These are phyloP conservation scores for Caerostris extrusa DNA, from an alignment of 1,140 invertebrate genomes.

Conservation along the genomic window DNA sequence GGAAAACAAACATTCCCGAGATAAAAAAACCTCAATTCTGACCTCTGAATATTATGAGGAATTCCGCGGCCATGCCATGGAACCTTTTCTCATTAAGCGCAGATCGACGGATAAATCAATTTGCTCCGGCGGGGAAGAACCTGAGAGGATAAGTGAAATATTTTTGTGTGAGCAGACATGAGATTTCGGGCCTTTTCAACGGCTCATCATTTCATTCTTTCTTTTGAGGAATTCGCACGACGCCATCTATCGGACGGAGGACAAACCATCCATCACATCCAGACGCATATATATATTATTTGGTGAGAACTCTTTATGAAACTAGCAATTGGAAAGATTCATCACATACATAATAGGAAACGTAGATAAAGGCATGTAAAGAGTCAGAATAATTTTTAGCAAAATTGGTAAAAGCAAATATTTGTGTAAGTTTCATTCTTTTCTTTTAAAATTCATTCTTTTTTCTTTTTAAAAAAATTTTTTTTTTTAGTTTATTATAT, in stretches of 20 bases:
- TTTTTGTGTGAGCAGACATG: neutral
- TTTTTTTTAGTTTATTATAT: too few relatives aligned
- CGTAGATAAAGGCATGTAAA: too few relatives aligned
- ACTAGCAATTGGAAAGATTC: too few relatives aligned
- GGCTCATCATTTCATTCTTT: neutral
- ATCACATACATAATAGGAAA: too few relatives aligned
- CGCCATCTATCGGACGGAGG: neutral
- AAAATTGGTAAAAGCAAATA: too few relatives aligned
- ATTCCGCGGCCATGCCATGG: neutral
- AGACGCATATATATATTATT: too few relatives aligned
- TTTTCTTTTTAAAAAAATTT: too few relatives aligned
- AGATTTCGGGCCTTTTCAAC: slow-evolving; percentile 22
- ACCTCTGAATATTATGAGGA: neutral
- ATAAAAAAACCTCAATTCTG: neutral
- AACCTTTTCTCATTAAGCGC: neutral
- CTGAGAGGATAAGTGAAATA: neutral
- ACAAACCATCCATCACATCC: neutral
- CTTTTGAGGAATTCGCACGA: neutral
- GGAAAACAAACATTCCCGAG: neutral
- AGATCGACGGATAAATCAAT: neutral
- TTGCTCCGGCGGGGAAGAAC: neutral
- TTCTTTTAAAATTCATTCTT: too few relatives aligned
- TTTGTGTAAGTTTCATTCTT: too few relatives aligned
- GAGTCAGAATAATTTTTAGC: too few relatives aligned
- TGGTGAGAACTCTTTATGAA: too few relatives aligned